A percentile compares a stretch with the other conserved stretches of the same genome.
phyloP scores from a whole-genome alignment of 2,888 invertebrate genomes.

The Xylophagus ater region DNA sequence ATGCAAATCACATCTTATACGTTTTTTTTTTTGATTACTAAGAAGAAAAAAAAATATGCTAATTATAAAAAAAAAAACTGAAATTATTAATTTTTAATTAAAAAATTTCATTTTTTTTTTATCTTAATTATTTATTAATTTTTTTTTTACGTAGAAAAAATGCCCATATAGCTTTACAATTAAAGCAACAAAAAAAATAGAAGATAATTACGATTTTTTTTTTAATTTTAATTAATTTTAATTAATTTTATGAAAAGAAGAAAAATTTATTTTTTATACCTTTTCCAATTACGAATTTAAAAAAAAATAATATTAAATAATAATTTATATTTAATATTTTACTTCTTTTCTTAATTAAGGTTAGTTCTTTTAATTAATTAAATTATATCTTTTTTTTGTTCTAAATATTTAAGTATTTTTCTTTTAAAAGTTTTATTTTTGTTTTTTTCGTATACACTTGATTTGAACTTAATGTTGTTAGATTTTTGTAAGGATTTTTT shows the following conservation, averaged over 20 bases:
- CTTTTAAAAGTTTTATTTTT: background rate
- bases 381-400: conserved; percentile 18
- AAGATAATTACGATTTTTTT: conserved; percentile 13
- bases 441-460: conserved; percentile 25
- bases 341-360: conserved; percentile 19
- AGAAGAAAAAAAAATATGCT: too few relatives aligned
- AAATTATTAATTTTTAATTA: conserved; percentile 18
- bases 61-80: conserved; percentile 18
- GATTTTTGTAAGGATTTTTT: conserved; percentile 18
- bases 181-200: conserved; percentile 18
- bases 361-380: conserved; percentile 20
- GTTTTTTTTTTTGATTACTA: too few relatives aligned
- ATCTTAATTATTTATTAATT: too few relatives aligned
- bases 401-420: conserved; percentile 16
- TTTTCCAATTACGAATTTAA: conserved; percentile 4
- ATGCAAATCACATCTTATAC: conserved; percentile 19
- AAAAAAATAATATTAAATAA: conserved; percentile 9
- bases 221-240: conserved; percentile 14
- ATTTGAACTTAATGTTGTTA: conserved; percentile 39
- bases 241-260: conserved; percentile 16
- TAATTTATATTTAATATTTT: conserved; percentile 13
- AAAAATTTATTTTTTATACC: conserved; percentile 7
- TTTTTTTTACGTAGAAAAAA: conserved; percentile 17
- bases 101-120: conserved; percentile 16
- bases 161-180: conserved; percentile 39